Base-by-base conservation (phyloP, 2,888 invertebrate species). In the Caenorhabditis plicata region DNA sequence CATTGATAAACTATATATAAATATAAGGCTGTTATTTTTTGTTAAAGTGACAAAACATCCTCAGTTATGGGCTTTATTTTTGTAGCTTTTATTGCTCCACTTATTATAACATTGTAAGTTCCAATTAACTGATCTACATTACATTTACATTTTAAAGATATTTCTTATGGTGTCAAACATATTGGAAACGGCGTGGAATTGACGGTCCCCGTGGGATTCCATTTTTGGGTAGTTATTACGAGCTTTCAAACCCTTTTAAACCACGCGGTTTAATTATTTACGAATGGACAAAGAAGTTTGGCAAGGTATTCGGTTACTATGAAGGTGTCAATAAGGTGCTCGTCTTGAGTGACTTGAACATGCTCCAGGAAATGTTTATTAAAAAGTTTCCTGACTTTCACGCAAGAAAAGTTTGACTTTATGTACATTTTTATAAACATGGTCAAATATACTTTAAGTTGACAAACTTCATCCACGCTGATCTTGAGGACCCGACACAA, bases 351-450 rank as follows among this genome's bases (percentile, higher is more conserved):
- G 82, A 84, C 61, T 70, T 81, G 9, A 81, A 81, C 13, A 61
- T 84, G 39, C 56, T 83, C 11, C 77, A 81, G 32, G 81, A 83
- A 47, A 74, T 84, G 8, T 80, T 83, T 52, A 70, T 82, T 26
- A 82, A 81, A 63, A 81, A 84, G 56, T 84, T 84, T 58, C 78
- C 79, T 38, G 70, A 75, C 32, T 84, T 84, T 66, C 81, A 82
- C 50, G 81, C 79, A 1, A 64, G 83, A 71, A 82, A 82, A 75
- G n/a, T n/a, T n/a, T n/a, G n/a, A n/a, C n/a, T n/a, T n/a, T n/a
- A n/a, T n/a, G n/a, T n/a, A n/a, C n/a, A n/a, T n/a, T n/a, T n/a
- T n/a, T n/a, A n/a, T n/a, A n/a, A n/a, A n/a, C n/a, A n/a, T n/a
- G n/a, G n/a, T n/a, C n/a, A n/a, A n/a, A n/a, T n/a, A n/a, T n/a